Evolutionary conservation across 2,113 vertebrate species (phyloP).

Genomic region (Cyanistes caeruleus): DNA sequence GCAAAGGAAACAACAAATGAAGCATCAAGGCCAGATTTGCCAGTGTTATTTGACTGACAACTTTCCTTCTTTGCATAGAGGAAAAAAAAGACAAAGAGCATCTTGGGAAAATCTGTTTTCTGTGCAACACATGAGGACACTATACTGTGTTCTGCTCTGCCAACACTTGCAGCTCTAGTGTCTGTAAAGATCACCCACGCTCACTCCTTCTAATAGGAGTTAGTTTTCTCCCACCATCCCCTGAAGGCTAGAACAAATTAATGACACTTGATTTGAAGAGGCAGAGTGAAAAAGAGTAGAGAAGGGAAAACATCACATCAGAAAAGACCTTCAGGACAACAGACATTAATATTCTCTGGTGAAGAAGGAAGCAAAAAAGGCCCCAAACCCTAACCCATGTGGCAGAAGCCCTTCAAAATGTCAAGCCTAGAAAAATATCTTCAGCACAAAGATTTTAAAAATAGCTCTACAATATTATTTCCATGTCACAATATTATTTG

Average conservation of each 20-base stretch:
- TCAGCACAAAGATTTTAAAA: not conserved
- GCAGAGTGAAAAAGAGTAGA: not conserved
- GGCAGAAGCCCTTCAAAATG: not conserved
- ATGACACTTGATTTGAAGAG: slow-evolving; percentile 7
- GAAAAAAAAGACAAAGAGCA: not conserved
- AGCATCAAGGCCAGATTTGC: not conserved
- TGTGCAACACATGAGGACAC: not conserved
- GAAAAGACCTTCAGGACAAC: not conserved
- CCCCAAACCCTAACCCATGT: not conserved
- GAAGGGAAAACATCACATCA: not conserved
- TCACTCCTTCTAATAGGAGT: not conserved
- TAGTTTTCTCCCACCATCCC: not conserved
- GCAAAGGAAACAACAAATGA: not conserved
- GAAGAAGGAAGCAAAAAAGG: not conserved
- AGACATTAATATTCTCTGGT: not conserved
- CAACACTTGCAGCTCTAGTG: not conserved
- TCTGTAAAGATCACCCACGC: slow-evolving; percentile 25
- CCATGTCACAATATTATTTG: not conserved
- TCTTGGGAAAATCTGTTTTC: not conserved
- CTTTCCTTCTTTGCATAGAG: not conserved
- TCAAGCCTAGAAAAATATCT: not conserved
- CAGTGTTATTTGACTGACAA: not conserved
- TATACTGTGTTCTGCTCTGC: not conserved
- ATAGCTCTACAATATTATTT: not conserved
- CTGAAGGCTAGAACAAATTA: slow-evolving; percentile 35